Evolutionary conservation across 1,140 invertebrate species (phyloP).

Genomic region (Nymphalis io): DNA sequence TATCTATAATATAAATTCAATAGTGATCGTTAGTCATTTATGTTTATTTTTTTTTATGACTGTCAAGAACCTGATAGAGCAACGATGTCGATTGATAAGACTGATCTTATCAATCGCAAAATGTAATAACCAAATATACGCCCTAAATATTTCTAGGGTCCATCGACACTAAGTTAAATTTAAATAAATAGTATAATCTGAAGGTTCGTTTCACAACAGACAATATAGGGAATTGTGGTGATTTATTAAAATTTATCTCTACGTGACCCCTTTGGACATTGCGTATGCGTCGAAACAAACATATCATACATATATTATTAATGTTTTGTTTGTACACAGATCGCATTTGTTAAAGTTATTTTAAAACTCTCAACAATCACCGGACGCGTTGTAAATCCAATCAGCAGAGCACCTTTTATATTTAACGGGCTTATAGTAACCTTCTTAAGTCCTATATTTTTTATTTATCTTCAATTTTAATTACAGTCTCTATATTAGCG

Average conservation of each 20-base stretch:
- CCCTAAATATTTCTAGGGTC: conserved; percentile 29
- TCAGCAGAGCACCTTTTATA: too few relatives aligned
- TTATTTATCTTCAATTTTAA: too few relatives aligned
- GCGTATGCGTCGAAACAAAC: conserved; percentile 24
- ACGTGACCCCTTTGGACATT: conserved; percentile 42
- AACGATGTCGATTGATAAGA: too few relatives aligned
- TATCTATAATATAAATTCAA: too few relatives aligned
- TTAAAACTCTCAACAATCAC: background rate
- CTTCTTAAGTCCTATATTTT: too few relatives aligned
- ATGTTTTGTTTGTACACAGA: conserved; percentile 25
- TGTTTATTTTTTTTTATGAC: too few relatives aligned
- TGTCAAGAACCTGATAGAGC: too few relatives aligned
- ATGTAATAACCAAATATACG: conserved; percentile 6
- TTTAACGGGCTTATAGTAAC: too few relatives aligned
- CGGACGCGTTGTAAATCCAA: too few relatives aligned
- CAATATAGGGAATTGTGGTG: conserved; percentile 44
- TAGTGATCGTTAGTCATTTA: too few relatives aligned
- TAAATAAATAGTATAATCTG: conserved; percentile 41
- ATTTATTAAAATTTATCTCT: conserved; percentile 48
- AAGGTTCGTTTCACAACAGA: conserved; percentile 44
- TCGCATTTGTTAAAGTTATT: background rate
- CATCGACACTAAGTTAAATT: conserved; percentile 29
- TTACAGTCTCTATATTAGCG: too few relatives aligned
- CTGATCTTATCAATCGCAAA: background rate
- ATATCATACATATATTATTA: conserved; percentile 28